Evolutionary conservation across 2,888 invertebrate species (phyloP), one percentile per base, ranked within the genome.

Genomic region (Tetramorium bicarinatum): DNA sequence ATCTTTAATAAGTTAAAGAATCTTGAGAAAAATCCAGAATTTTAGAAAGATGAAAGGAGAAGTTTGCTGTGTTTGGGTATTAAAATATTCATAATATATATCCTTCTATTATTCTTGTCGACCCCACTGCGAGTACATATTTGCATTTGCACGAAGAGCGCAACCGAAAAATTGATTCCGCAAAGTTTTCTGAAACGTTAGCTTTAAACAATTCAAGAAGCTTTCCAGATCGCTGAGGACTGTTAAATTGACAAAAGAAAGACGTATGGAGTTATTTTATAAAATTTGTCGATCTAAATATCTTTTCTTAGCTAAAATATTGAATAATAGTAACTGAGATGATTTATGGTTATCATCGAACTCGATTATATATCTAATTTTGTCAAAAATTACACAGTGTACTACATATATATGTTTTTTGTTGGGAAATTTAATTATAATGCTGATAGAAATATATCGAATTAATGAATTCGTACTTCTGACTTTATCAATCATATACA

Each of bases 31-130:
- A 25, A 34, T 3, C 2, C 9, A 56, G 54, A 54, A 54, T 21
- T 56, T 29, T 21, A 41, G 13, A 71, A 18, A 38, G 34, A 54
- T 9, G 18, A 41, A 41, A 41, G 25, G 7, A 25, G 9, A 72
- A 41, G 18, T 54, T 41, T 18, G n/a, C 29, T 67, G 49, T 49
- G 44, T 56, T 41, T 56, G 18, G 41, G 34, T 49, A n/a, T 61
- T 44, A 59, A 71, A 59, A 74, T 74, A 59, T 59, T 74, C 8
- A 59, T 41, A n/a, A 44, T n/a, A n/a, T 44, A 74, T 72, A 64
- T 64, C 4, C 47, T 67, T 29, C 25, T 66, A 44, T 66, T 47
- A 66, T 66, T 21, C 15, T 41, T 0, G 34, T 62, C 11, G 13
- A 38, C 21, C 13, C 3, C 25, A 54, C 38, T 41, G 71, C 38